A percentile compares a stretch with the other conserved stretches of the same genome.
These are phyloP conservation scores for Pterostichus niger DNA, from an alignment of 2,888 invertebrate species.

Conservation along the genomic window DNA sequence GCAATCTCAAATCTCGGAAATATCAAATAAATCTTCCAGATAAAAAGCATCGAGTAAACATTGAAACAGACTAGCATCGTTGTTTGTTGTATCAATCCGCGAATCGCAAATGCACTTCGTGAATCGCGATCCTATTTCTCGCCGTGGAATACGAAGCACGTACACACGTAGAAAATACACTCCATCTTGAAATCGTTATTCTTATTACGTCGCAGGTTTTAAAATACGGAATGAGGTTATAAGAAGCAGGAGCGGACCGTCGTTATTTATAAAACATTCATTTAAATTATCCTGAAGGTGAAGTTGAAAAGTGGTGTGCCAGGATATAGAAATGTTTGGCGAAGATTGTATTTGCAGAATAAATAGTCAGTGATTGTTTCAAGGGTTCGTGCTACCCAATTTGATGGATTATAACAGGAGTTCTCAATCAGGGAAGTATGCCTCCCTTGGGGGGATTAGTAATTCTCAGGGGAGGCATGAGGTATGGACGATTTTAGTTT, in stretches of 20 bases:
- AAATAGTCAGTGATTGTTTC: too few species aligned
- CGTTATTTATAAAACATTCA: too few species aligned
- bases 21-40: slow-evolving; percentile 20
- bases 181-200: slow-evolving; percentile 48
- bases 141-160: slow-evolving; percentile 16
- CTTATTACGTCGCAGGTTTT: slow-evolving; percentile 27
- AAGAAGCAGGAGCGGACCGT: neutral
- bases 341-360: too few species aligned
- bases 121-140: slow-evolving; percentile 21
- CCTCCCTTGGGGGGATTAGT: too few species aligned
- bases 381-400: too few species aligned
- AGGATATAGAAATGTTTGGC: too few species aligned
- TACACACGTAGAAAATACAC: slow-evolving; percentile 19
- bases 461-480: too few species aligned
- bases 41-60: slow-evolving; percentile 25
- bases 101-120: slow-evolving; percentile 25
- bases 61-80: slow-evolving; percentile 20
- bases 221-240: slow-evolving; percentile 5
- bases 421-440: too few species aligned
- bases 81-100: slow-evolving; percentile 9
- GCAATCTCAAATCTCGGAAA: slow-evolving; percentile 16
- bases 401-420: too few species aligned
- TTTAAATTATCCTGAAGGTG: too few species aligned
- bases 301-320: too few species aligned
- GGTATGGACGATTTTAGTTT: too few species aligned